Base-by-base conservation (phyloP, 92 coral and sea anemone species). In the Phenganax stokvisi region DNA sequence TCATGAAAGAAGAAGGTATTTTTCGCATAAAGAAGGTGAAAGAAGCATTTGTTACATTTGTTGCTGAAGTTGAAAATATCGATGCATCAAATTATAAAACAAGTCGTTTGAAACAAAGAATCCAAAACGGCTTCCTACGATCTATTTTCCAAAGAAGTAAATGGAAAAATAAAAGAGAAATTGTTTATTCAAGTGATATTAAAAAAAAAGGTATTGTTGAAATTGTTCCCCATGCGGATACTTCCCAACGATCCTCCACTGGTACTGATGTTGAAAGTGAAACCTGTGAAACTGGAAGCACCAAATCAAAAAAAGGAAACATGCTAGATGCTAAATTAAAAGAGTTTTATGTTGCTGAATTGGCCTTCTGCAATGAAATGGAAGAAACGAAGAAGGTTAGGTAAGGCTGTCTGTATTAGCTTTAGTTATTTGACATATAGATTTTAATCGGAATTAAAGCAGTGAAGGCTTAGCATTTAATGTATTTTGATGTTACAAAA, bases 41-140 rank as follows among this genome's bases (percentile, higher is more conserved):
- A 64, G 12, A 28, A 1, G 47, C 6, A 17, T 64, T 64, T 64
- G 70, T 64, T 64, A 64, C 9, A 17, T 17, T 11, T 20, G 70
- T 64, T 64, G 31, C 37, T 3, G 37, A 64, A 64, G 70, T 64
- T 37, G 70, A 64, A 64, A n/a, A 64, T 64, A 37, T 20, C 8
- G 70, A 64, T 64, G 30, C 76, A 71, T 71, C 76, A 51, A 20
- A 3, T 11, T 71, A 53, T 11, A 71, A 71, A 8, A 71, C 76
- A 31, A 71, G 56, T 9, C 25, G 76, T 3, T 71, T 71, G 76
- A 53, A 59, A 12, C 65, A 59, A 17, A 64, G 70, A 10, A 64
- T 64, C 37, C 31, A 20, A 64, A n/a, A n/a, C 17, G 8, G 10
- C 8, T 64, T 64, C 20, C 70, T 37, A 5, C 70, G 20, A 28